Evolutionary conservation across 2,888 invertebrate genomes (phyloP).

Genomic region (Barypeithes pellucidus): DNA sequence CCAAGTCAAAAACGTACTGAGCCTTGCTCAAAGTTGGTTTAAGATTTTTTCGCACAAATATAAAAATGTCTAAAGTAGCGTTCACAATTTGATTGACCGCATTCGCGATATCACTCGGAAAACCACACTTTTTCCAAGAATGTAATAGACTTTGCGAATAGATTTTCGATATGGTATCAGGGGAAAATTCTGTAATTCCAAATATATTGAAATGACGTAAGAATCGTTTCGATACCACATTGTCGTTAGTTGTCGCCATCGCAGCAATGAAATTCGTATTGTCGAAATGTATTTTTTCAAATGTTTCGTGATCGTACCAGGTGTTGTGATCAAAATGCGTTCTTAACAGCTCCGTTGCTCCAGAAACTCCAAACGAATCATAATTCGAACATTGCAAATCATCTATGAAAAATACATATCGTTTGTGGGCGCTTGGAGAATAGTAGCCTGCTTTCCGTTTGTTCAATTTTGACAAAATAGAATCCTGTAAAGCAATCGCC

Average conservation of each 20-base stretch:
- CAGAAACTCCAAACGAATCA: conserved; percentile 72
- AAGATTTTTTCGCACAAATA: conserved; percentile 70
- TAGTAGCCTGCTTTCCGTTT: conserved; percentile 74
- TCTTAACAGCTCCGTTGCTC: conserved; percentile 76
- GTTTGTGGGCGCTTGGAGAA: conserved; percentile 73
- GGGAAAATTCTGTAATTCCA: conserved; percentile 74
- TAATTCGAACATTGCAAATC: conserved; percentile 76
- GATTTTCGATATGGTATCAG: conserved; percentile 76
- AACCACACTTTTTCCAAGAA: conserved; percentile 73
- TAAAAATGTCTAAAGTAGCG: conserved; percentile 76
- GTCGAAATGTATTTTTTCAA: conserved; percentile 72
- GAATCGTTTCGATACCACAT: conserved; percentile 72
- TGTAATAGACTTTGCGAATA: conserved; percentile 75
- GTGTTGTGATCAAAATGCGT: conserved; percentile 77
- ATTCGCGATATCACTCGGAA: conserved; percentile 72
- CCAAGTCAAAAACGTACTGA: conserved; percentile 78
- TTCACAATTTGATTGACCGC: conserved; percentile 73
- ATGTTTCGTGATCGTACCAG: conserved; percentile 76
- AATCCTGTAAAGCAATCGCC: conserved; percentile 71
- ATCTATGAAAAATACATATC: conserved; percentile 78
- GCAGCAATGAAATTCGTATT: conserved; percentile 74
- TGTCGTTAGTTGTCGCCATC: conserved; percentile 66
- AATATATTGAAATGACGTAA: conserved; percentile 78
- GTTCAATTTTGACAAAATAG: conserved; percentile 72
- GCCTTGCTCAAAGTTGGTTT: conserved; percentile 75